phyloP scores from a whole-genome alignment of 2,113 vertebrate species.

The Gavia stellata region DNA sequence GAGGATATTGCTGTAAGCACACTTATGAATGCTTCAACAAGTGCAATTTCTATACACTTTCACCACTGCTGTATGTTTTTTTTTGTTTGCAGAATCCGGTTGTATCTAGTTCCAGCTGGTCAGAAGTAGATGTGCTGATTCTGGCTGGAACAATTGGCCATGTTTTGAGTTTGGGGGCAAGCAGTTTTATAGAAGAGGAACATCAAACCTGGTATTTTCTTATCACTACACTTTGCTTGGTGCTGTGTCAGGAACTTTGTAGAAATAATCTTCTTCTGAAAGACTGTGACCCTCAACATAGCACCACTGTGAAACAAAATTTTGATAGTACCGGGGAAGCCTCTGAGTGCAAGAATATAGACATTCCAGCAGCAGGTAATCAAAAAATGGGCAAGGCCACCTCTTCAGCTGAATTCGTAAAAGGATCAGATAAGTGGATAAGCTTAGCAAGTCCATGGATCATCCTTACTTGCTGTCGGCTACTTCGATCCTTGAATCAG shows the following conservation, averaged over 20 bases:
- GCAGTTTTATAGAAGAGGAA: slow-evolving; percentile 96
- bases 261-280: slow-evolving; percentile 77
- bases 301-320: background rate
- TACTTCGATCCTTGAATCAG: slow-evolving; percentile 92
- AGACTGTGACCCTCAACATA: background rate
- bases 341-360: background rate
- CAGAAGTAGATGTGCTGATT: slow-evolving; percentile 84
- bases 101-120: slow-evolving; percentile 68
- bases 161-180: slow-evolving; percentile 86
- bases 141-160: slow-evolving; percentile 85
- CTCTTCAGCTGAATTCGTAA: background rate
- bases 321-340: background rate
- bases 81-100: slow-evolving; percentile 47
- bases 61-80: background rate
- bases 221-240: slow-evolving; percentile 87
- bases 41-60: background rate
- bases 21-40: background rate
- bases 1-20: background rate
- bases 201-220: slow-evolving; percentile 98
- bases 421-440: slow-evolving; percentile 78
- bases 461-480: slow-evolving; percentile 85
- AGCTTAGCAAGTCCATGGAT: slow-evolving; percentile 83
- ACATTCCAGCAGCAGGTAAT: background rate
- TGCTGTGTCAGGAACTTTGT: slow-evolving; percentile 84
- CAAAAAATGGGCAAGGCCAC: background rate